phyloP scores from a whole-genome alignment of 2,797 vertebrate genomes.

The Huso huso region DNA sequence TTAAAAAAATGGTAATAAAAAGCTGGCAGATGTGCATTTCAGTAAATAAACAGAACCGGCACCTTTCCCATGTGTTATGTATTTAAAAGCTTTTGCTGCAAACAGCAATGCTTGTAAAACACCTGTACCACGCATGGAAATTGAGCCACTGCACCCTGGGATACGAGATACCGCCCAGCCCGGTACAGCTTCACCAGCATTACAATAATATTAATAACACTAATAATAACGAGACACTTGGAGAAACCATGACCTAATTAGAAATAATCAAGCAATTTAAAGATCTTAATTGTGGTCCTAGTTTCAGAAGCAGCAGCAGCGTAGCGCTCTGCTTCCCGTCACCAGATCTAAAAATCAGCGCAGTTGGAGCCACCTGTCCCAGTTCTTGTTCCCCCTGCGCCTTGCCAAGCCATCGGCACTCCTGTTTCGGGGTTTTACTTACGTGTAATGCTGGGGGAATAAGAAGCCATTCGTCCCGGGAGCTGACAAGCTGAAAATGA shows the following conservation, averaged over 20 bases:
- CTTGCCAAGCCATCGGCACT: constrained; percentile 7
- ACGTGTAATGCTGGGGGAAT: constrained; percentile 95
- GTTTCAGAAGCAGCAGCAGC: constrained; percentile 23
- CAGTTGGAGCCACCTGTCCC: constrained; percentile 54
- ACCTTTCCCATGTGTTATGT: no score
- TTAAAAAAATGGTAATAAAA: no score
- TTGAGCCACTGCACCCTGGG: constrained; percentile 16
- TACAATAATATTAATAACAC: no score
- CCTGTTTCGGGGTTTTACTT: constrained; percentile 57
- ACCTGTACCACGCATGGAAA: constrained; percentile 14
- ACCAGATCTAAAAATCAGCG: constrained; percentile 28
- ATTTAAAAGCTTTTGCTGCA: no score
- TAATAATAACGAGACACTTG: no score
- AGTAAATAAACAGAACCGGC: no score
- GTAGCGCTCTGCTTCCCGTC: constrained; percentile 22
- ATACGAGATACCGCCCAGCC: no score
- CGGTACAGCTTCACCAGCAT: no score
- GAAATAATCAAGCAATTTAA: no score
- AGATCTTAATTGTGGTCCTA: constrained; percentile 20
- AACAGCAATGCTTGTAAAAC: constrained; percentile 18
- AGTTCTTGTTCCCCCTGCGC: constrained; percentile 30
- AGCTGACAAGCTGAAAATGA: constrained; percentile 68
- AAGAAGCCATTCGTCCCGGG: constrained; percentile 72
- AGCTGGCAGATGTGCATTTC: no score
- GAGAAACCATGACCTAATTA: no score